Evolutionary conservation across 2,797 vertebrate species (phyloP), one percentile per base, ranked within the genome.

Genomic region (Alcedo atthis): DNA sequence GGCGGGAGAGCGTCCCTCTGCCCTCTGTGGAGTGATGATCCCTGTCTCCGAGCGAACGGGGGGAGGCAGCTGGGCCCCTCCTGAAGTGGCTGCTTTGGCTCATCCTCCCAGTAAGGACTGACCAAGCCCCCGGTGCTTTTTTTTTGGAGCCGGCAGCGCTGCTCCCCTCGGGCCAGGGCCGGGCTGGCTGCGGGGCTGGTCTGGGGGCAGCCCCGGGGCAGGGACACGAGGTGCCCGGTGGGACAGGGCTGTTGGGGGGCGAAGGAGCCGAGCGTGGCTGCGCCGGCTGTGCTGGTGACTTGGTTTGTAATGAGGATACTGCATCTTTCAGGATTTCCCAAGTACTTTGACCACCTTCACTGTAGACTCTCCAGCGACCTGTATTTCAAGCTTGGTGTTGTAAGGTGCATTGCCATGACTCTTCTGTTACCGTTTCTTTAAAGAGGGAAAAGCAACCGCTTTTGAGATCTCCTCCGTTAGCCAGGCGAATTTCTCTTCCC

Each of bases 331-430:
- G 93, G 91, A 81, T 76, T 92, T 92, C 49, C 87, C 87, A 54
- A 88, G 90, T 96, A 89, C 73, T 95, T 74, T 85, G 91, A 94
- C 96, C 93, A 74, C 95, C 86, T 95, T 96, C 96, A 94, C 94
- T 97, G 92, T 95, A 90, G 95, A 70, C 79, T 95, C 85, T 91
- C 93, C 93, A 92, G 94, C 97, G 96, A 93, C 70, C 81, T 92
- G 92, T 96, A 91, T 90, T 91, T 58, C 95, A 93, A 91, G 96
- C 97, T 94, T 93, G 92, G 59, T 97, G 96, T 94, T 97, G 91
- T 96, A 92, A 96, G 93, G 89, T 96, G 71, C 92, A 28, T 78
- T 89, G 58, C 81, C 37, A 85, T 42, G 86, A 89, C 83, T 94
- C 81, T 66, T 68, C 87, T 94, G 86, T 93, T 93, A 83, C 69